These are phyloP conservation scores for Cephalotes varians DNA, from an alignment of 2,888 invertebrate genomes.

Conservation along the genomic window DNA sequence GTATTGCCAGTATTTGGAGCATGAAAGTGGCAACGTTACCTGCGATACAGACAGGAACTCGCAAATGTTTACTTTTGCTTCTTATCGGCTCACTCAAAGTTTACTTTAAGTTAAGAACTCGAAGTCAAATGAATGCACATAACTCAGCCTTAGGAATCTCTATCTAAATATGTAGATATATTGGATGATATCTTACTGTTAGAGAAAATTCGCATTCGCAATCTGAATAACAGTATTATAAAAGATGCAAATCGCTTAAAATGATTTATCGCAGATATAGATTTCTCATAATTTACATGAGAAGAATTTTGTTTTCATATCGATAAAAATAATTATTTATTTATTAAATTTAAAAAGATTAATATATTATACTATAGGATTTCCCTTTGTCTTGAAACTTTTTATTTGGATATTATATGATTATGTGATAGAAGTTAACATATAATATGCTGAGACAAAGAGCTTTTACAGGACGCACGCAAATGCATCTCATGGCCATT, in stretches of 20 bases:
- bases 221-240: neutral
- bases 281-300: neutral
- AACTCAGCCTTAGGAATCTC: constrained; percentile 22
- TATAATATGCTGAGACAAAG: neutral
- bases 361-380: neutral
- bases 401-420: neutral
- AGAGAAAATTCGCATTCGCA: neutral
- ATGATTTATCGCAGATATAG: neutral
- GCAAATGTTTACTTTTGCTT: constrained; percentile 28
- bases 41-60: neutral
- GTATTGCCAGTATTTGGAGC: constrained; percentile 32
- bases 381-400: neutral
- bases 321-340: neutral
- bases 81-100: neutral
- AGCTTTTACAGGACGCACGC: constrained; percentile 42
- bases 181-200: neutral
- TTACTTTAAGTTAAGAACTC: constrained; percentile 26
- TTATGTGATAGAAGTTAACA: neutral
- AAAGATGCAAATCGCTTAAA: neutral
- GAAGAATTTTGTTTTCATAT: neutral
- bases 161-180: neutral
- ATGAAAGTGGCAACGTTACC: constrained; percentile 11
- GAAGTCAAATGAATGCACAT: constrained; percentile 12
- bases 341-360: neutral
- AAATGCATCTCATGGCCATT: constrained; percentile 59